A percentile compares a stretch with the other conserved stretches of the same genome.
Evolutionary conservation across 1,140 invertebrate species (phyloP).

Genomic region (Drosophila trapezifrons): DNA sequence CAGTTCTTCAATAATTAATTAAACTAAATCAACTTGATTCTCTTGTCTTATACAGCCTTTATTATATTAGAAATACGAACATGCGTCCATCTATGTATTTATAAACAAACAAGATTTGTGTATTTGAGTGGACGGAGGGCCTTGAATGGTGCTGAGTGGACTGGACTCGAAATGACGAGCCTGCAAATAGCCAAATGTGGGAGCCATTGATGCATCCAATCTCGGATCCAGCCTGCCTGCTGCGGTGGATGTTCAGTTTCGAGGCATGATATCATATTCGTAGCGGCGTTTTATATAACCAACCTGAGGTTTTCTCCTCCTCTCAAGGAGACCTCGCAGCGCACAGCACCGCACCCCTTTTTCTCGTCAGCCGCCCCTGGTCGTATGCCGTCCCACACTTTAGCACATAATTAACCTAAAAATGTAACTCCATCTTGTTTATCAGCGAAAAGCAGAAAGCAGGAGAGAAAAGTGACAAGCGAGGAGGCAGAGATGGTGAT

Average conservation of each 20-base stretch:
- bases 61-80: neutral
- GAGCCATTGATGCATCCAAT: constrained; percentile 26
- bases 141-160: constrained; percentile 46
- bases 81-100: constrained; percentile 23
- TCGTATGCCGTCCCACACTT: constrained; percentile 60
- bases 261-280: constrained; percentile 47
- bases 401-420: constrained; percentile 84
- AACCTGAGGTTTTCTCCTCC: constrained; percentile 26
- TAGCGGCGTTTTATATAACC: constrained; percentile 43
- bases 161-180: constrained; percentile 23
- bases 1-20: too few species aligned
- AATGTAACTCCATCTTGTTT: constrained; percentile 83
- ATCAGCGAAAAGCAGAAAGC: constrained; percentile 72
- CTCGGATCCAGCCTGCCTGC: neutral
- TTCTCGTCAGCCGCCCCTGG: neutral
- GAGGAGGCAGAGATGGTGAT: constrained; percentile 10
- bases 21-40: neutral
- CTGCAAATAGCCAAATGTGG: constrained; percentile 33
- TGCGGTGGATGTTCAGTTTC: constrained; percentile 12
- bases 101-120: constrained; percentile 46
- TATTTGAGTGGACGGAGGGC: constrained; percentile 19
- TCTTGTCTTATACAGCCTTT: neutral
- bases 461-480: constrained; percentile 17
- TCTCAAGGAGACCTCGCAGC: constrained; percentile 19
- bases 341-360: neutral